Base-by-base conservation (phyloP, 2,888 invertebrate genomes). In the Sesia bembeciformis region DNA sequence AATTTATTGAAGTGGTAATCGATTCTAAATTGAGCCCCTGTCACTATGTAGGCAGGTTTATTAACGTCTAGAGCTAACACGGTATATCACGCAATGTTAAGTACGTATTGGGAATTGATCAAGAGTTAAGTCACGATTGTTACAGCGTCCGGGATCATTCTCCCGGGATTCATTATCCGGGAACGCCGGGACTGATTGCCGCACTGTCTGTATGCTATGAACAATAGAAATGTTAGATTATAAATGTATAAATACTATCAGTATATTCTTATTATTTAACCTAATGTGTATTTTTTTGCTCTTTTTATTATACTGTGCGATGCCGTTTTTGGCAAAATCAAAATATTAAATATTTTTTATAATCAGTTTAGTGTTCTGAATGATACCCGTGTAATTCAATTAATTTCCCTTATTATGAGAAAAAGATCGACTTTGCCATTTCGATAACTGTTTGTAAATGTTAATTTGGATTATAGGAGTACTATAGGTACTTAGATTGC, bases 101-200 rank as follows among this genome's bases (percentile, higher is more conserved):
- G 50, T 50, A 79, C 74, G 79, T 79, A 81, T 75, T 71, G 81
- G 82, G 83, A 81, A 81, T 81, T 78, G 83, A 88, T 89, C 82
- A 77, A 67, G 80, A 88, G 84, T 88, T 78, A 78, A 82, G 86
- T 90, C 89, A 89, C 87, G 89, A 79, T 77, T 81, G 81, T 79
- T 74, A 81, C 70, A 68, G 63, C 75, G 74, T 71, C 75, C 79
- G 76, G 75, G 71, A 76, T 66, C 71, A 72, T 69, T 84, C 90
- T 86, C 72, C 54, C 61, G 88, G 89, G 90, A 88, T 85, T 90
- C 88, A 87, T 57, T 58, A 57, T 74, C 71, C 68, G 63, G 75
- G 69, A 72, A 69, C 71, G 67, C 66, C 64, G 67, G 65, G 80
- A 78, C 83, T 81, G 84, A 82, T 83, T 83, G 81, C 72, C 70